Base-by-base conservation (phyloP, 2,797 vertebrate genomes). In the Acipenser ruthenus region DNA sequence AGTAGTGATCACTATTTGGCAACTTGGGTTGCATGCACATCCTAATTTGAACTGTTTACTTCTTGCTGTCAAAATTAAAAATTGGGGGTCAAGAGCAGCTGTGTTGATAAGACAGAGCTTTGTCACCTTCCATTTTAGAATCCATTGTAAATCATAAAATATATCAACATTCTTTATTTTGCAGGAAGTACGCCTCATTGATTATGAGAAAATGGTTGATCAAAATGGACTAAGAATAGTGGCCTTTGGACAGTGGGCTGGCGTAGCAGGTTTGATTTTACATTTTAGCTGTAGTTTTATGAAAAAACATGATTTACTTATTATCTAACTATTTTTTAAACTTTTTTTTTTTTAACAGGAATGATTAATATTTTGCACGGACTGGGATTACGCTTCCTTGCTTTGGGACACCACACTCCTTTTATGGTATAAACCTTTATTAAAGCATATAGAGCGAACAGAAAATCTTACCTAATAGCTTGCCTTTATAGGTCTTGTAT, bases 301-400 rank as follows among this genome's bases (percentile, higher is more conserved):
- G 37, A 37, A 37, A 37, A 37, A 37, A 37, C 37, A 37, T 37
- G 18, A 18, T 18, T 18, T 37, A 37, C 37, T 37, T 37, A 37
- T 37, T 37, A 4, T 37, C 37, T 37, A 37, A 37, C 37, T 37
- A 66, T n/a, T 10, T 7, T 15, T 64, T 50, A 11, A 65, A 56
- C 55, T 37, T 64, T 59, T 18, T 47, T 52, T 63, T 50, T 12
- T 23, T 67, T 23, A 72, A 59, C 60, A 99, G 96, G 96, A 73
- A 99, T 99, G 95, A 98, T 99, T 67, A 97, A 99, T 73, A 99
- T 95, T 79, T 80, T 99, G 11, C 97, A 99, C n/a, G 97, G 97
- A 13, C 73, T 99, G 71, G 97, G 97, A 6, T 86, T 99, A 70
- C 90, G 97, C 47, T 93, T 96, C 77, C 90, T 99, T 77, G 97